A percentile compares a stretch with the other conserved stretches of the same genome.
Conservation (phyloP, 2,113 vertebrate genomes). For the Leptobrachium ailaonicum region DNA sequence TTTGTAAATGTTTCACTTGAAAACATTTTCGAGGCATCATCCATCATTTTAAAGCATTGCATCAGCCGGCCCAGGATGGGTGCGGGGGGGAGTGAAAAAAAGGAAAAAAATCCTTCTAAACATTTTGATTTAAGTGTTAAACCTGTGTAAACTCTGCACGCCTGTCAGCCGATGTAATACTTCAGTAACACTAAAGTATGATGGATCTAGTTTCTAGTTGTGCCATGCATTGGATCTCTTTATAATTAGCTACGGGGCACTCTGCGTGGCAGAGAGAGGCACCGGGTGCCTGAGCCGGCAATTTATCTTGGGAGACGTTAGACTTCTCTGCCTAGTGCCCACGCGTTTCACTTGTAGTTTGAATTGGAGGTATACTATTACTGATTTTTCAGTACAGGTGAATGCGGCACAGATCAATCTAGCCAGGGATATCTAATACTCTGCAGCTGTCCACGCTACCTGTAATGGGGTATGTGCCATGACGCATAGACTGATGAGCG, state of each 20-base stretch:
- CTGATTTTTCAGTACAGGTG: no score
- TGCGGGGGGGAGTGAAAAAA: not conserved
- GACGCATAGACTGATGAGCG: no score
- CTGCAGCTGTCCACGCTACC: no score
- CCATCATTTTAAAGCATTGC: slow-evolving; percentile 38
- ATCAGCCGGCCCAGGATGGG: slow-evolving; percentile 17
- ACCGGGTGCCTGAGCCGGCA: slow-evolving; percentile 1
- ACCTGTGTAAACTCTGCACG: slow-evolving; percentile 24
- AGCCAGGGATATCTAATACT: no score
- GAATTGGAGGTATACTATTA: no score
- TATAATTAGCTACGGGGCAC: slow-evolving; percentile 38
- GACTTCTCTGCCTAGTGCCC: not conserved
- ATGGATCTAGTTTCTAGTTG: slow-evolving; percentile 21
- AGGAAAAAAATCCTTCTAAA: slow-evolving; percentile 27
- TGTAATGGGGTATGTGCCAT: no score
- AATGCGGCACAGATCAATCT: no score
- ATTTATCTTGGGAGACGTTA: slow-evolving; percentile 38
- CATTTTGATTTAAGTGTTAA: slow-evolving; percentile 44
- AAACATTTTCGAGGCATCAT: slow-evolving; percentile 18
- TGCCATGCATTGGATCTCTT: slow-evolving; percentile 21
- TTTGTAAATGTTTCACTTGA: slow-evolving; percentile 22
- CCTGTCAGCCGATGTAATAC: slow-evolving; percentile 23
- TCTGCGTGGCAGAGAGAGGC: not conserved
- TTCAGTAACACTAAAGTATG: slow-evolving; percentile 32
- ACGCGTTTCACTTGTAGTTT: not conserved